Evolutionary conservation across 2,113 vertebrate genomes (phyloP).

Genomic region (Cercopithecus mona): DNA sequence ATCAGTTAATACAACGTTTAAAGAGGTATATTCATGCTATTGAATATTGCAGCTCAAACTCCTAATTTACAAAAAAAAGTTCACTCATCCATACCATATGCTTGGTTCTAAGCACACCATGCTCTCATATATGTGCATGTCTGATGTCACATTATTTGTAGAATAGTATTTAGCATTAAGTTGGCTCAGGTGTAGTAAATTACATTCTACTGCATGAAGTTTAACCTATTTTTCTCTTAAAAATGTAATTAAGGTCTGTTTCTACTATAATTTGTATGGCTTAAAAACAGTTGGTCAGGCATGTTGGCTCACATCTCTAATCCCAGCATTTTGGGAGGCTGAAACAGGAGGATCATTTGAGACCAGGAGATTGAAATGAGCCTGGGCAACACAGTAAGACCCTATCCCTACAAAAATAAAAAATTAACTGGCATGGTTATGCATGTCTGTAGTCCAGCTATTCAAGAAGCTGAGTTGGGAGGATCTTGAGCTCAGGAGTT

Average conservation of each 20-base stretch:
- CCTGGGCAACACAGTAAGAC: too few relatives aligned
- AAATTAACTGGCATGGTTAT: too few relatives aligned
- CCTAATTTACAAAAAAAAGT: neutral
- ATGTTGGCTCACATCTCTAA: too few relatives aligned
- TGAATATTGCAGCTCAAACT: neutral
- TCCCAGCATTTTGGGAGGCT: too few relatives aligned
- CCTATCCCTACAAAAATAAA: too few relatives aligned
- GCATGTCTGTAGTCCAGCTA: too few relatives aligned
- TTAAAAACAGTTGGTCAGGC: neutral
- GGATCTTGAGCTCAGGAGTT: too few relatives aligned
- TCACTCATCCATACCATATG: neutral
- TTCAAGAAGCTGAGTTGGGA: too few relatives aligned
- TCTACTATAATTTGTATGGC: neutral
- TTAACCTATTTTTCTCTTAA: conserved; percentile 16
- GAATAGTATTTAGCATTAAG: neutral
- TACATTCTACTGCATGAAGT: neutral
- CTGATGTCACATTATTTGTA: conserved; percentile 1
- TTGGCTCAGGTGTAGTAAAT: neutral
- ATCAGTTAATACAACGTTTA: neutral
- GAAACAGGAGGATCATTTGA: too few relatives aligned
- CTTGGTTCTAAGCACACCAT: neutral
- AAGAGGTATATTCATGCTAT: neutral
- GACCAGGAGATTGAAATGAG: too few relatives aligned
- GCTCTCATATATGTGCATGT: neutral
- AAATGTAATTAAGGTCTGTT: conserved; percentile 44